Conservation (phyloP, 2,888 invertebrate genomes). For the Catocala sponsa region DNA sequence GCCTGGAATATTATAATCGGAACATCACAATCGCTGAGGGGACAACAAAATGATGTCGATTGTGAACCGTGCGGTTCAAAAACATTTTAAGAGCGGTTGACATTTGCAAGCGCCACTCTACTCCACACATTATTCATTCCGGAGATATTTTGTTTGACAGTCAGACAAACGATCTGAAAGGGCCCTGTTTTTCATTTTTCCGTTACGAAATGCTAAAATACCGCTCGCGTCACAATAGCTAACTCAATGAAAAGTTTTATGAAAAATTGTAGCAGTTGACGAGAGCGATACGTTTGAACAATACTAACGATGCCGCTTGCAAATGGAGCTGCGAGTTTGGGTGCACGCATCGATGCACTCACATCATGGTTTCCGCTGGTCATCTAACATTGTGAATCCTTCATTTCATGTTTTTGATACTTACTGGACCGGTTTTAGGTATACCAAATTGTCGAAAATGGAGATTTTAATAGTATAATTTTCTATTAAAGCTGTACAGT, state of each 20-base stretch:
- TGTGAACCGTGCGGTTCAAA: conserved; percentile 13
- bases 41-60: conserved; percentile 8
- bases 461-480: too few relatives aligned
- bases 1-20: background rate
- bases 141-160: conserved; percentile 18
- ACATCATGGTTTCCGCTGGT: conserved; percentile 22
- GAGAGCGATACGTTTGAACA: conserved; percentile 22
- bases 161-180: conserved; percentile 21
- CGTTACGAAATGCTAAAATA: conserved; percentile 29
- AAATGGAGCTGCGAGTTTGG: conserved; percentile 1
- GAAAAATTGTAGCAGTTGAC: conserved; percentile 42
- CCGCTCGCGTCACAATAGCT: conserved; percentile 29
- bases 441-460: too few relatives aligned
- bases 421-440: too few relatives aligned
- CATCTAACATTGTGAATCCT: conserved; percentile 10
- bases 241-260: conserved; percentile 50
- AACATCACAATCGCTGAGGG: background rate
- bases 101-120: conserved; percentile 6
- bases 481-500: too few relatives aligned
- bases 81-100: conserved; percentile 9
- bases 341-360: conserved; percentile 32
- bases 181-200: conserved; percentile 25
- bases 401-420: background rate
- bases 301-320: conserved; percentile 45
- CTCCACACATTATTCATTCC: conserved; percentile 21